A percentile compares a stretch with the other conserved stretches of the same genome.
Conservation (phyloP, 2,888 invertebrate genomes). For the Agrotis exclamationis region DNA sequence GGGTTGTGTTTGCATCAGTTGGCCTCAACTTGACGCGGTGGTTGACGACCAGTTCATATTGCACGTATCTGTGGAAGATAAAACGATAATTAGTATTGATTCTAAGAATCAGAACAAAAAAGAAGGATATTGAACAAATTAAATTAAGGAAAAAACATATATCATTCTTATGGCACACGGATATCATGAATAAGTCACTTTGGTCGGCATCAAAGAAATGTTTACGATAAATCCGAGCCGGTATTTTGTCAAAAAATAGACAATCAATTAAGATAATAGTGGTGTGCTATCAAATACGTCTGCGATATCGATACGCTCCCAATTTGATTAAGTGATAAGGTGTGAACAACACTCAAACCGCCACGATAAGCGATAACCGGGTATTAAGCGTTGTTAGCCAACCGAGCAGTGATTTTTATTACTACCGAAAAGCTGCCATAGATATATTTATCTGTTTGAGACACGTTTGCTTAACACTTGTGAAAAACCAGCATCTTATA, state of each 20-base stretch:
- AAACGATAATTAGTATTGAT: slow-evolving; percentile 16
- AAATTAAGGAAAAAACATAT: slow-evolving; percentile 1
- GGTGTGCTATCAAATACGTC: slow-evolving; percentile 85
- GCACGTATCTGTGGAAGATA: slow-evolving; percentile 81
- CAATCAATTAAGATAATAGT: slow-evolving; percentile 90
- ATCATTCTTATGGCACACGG: slow-evolving; percentile 39
- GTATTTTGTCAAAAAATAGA: slow-evolving; percentile 84
- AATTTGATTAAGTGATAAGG: slow-evolving; percentile 89
- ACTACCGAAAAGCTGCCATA: slow-evolving; percentile 80
- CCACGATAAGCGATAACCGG: slow-evolving; percentile 85
- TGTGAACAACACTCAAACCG: slow-evolving; percentile 87
- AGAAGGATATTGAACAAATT: slow-evolving; percentile 7
- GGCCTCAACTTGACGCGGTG: slow-evolving; percentile 65
- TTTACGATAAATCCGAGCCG: slow-evolving; percentile 71
- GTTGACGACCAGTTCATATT: slow-evolving; percentile 75
- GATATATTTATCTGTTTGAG: slow-evolving; percentile 75
- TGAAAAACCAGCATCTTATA: neutral
- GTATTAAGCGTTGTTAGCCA: slow-evolving; percentile 88
- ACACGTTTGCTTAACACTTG: slow-evolving; percentile 30
- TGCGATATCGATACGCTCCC: slow-evolving; percentile 88
- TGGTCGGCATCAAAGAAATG: slow-evolving; percentile 77
- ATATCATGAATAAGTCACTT: slow-evolving; percentile 65
- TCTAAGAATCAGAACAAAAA: neutral
- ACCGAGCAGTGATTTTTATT: slow-evolving; percentile 89
- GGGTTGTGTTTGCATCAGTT: slow-evolving; percentile 74